Evolutionary conservation across 1,140 invertebrate genomes (phyloP), one percentile per base, ranked within the genome.

Genomic region (Zaprionus tsacasi): DNA sequence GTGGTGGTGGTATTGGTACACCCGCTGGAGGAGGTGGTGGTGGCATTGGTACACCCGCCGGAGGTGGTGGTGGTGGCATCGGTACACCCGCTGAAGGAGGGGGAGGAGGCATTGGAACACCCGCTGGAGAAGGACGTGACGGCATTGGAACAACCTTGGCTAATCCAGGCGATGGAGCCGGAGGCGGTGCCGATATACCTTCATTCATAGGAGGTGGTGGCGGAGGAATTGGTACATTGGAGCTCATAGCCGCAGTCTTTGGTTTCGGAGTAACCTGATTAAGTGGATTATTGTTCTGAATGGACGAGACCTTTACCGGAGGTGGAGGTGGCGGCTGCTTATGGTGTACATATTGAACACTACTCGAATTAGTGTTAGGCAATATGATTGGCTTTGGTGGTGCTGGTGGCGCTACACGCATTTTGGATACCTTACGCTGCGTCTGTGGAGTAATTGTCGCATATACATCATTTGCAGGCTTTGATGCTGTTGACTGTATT

Each of bases 321-420:
- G 45, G 17, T 25, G 45, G 64, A 21, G 81, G 68, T 7, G 82
- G 55, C 2, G 76, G 58, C 50, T 75, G 76, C 13, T 64, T 65
- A 36, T 25, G 40, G 4, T 68, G 12, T 0, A 55, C 64, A 65
- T 72, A 70, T 21, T 76, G 67, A 11, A 72, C 68, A 13, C 67
- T 45, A 10, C 10, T 59, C 3, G 65, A 38, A 8, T 15, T 56
- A 12, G 72, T 38, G 48, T 36, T 82, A 1, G 83, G 76, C 7
- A 74, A 45, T 59, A 81, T 55, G 1, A 70, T 76, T 43, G 83
- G 83, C 33, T 87, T 89, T n/a, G 83, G 85, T 2, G 83, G 83
- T 0, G 83, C 70, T 13, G 83, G 85, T 6, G 83, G 83, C 4
- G 83, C 27, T 6, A 76, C 35, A 2, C 83, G 77, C 80, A 87